Percentiles rank a stretch among this genome's conserved stretches.
phyloP scores from a whole-genome alignment of 2,797 vertebrate species.

The Steatocranus sp. region DNA sequence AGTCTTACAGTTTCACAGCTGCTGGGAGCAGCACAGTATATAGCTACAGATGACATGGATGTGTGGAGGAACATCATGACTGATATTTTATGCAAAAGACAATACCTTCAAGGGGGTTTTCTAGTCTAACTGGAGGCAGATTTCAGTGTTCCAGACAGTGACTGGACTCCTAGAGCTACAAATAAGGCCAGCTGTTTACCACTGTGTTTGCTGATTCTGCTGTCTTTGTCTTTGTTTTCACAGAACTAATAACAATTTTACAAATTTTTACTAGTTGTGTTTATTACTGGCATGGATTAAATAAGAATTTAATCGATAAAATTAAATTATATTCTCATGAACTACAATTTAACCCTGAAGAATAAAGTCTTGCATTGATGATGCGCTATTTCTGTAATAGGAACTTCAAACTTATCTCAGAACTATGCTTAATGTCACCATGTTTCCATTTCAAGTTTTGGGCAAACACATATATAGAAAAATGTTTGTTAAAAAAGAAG shows the following conservation, averaged over 20 bases:
- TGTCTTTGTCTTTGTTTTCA: background rate
- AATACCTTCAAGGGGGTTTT: background rate
- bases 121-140: background rate
- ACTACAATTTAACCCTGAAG: background rate
- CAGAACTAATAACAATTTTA: background rate
- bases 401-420: background rate
- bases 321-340: background rate
- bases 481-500: background rate
- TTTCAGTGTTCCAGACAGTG: background rate
- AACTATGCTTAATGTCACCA: background rate
- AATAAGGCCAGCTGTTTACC: background rate
- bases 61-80: background rate
- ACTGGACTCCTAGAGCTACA: background rate
- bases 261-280: background rate
- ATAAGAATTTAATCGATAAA: background rate
- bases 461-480: background rate
- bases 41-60: background rate
- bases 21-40: background rate
- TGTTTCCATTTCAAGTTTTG: background rate
- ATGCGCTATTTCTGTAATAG: background rate
- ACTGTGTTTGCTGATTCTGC: background rate
- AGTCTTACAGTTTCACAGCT: background rate
- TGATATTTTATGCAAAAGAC: background rate
- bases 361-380: background rate
- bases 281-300: background rate